Evolutionary conservation across 2,888 invertebrate genomes (phyloP), one percentile per base, ranked within the genome.

Genomic region (Limnephilus marmoratus): DNA sequence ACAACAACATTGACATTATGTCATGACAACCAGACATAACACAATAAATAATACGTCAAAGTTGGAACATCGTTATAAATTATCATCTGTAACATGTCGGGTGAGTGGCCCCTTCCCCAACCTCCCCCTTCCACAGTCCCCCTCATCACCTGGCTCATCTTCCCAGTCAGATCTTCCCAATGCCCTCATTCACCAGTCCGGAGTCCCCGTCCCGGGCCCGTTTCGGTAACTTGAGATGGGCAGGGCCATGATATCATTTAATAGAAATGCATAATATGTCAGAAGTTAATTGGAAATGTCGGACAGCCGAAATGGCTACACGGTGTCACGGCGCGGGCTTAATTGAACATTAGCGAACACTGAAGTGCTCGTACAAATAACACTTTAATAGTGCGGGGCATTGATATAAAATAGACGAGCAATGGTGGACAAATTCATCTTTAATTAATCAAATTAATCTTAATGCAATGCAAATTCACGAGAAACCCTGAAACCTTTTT

Each of bases 331-430:
- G 49, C 45, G 45, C 13, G 24, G 68, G 53, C 87, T 87, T 87
- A 68, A 87, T 87, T 53, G 87, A 87, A 87, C 87, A 87, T 87
- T 87, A 87, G 53, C 53, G 87, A 37, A 87, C 41, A 53, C 87
- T 87, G 87, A 68, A 87, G 87, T 87, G 68, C 87, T 68, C 87
- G 87, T 87, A 87, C 87, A 87, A 87, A 87, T 87, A 87, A 87
- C 87, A 87, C 87, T 87, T 53, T 87, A 87, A 87, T 87, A 87
- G 87, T 87, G 87, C 87, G 87, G 68, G 68, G 68, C 68, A 68
- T 68, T 68, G 68, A 68, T 68, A 68, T 68, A 68, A 68, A 68
- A n/a, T 68, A 24, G n/a, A 68, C 68, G 9, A 68, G 24, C 7
- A 68, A 68, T 68, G 68, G 5, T 7, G 1, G 7, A 68, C 18